Percentiles rank a stretch among this genome's conserved stretches.
Conservation (phyloP, 2,888 invertebrate genomes). For the Drosophila helvetica region DNA sequence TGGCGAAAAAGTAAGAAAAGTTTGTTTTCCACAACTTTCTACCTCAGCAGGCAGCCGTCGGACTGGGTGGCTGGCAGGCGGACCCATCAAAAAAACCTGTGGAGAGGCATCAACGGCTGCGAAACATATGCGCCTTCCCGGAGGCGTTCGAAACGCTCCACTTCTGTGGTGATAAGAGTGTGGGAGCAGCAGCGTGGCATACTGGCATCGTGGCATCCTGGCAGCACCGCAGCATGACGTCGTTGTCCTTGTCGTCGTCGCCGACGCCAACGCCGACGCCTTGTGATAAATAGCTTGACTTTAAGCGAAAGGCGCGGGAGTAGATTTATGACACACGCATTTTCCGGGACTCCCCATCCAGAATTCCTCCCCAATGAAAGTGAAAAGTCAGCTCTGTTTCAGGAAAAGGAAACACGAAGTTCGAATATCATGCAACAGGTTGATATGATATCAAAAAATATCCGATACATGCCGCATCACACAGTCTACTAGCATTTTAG, state of each 20-base stretch:
- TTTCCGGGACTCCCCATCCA: constrained; percentile 30
- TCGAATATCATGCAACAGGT: constrained; percentile 44
- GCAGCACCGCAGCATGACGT: constrained; percentile 41
- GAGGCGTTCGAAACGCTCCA: constrained; percentile 1
- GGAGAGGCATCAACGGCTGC: constrained; percentile 41
- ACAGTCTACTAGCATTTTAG: too few relatives aligned
- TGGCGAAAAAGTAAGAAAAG: constrained; percentile 27
- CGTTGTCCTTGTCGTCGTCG: constrained; percentile 19
- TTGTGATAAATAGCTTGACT: constrained; percentile 68
- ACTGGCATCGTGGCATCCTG: constrained; percentile 26
- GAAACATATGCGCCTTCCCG: constrained; percentile 34
- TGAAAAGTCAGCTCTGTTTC: constrained; percentile 39
- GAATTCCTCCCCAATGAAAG: constrained; percentile 15
- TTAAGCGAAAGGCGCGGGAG: constrained; percentile 63
- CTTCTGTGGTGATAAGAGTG: constrained; percentile 55
- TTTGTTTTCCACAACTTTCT: constrained; percentile 65
- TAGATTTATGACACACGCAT: constrained; percentile 75
- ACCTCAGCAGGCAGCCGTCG: constrained; percentile 41
- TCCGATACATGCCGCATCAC: constrained; percentile 3
- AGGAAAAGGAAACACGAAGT: constrained; percentile 40
- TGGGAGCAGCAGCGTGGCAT: constrained; percentile 6
- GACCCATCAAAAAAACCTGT: constrained; percentile 36
- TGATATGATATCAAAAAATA: constrained; percentile 20
- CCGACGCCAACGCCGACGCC: too few relatives aligned
- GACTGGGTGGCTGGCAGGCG: not conserved